Base-by-base conservation (phyloP, 2,113 vertebrate species). In the Phoxinus phoxinus region DNA sequence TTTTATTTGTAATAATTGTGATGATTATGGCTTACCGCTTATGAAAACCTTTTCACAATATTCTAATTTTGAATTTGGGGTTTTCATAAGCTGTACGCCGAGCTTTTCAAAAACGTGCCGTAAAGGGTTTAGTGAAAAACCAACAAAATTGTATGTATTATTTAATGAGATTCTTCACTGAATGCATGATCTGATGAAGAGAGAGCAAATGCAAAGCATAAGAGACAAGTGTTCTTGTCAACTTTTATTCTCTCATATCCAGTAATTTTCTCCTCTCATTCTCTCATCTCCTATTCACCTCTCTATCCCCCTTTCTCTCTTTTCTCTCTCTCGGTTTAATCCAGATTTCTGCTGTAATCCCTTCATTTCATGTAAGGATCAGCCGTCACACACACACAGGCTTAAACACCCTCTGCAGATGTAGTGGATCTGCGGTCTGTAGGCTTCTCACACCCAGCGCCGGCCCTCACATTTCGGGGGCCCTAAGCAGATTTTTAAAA, bases 331-430 rank as follows among this genome's bases (percentile, higher is more conserved):
- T 46, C 41, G 46, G 71, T 73, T 46, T 73, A 73, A 73, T 73
- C 71, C 71, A 46, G 41, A 73, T 46, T 46, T 46, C 41, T 15
- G 12, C 41, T 46, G 71, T 73, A 73, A 46, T 73, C 71, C 41
- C 41, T 73, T 73, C 71, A 73, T 73, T 46, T 73, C 23, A 46
- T 73, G 71, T 46, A 17, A 73, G 37, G 67, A 73, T 73, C 71
- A 73, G 67, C 32, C 71, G 46, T 73, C 37, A 6, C 37, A 13
- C 37, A 44, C 6, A 44, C 23, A 44, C 21, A 15, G 41, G 41
- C 23, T 73, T 73, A 73, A 73, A 25, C 71, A 46, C 71, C 41
- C 71, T 84, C 65, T 84, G 72, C 73, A 59, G 41, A 41, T 51
- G 56, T 76, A 17, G 19, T 48, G 17, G 15, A 58, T 84, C 46